These are phyloP conservation scores for Tetrax tetrax DNA, from an alignment of 2,113 vertebrate species.

Conservation along the genomic window DNA sequence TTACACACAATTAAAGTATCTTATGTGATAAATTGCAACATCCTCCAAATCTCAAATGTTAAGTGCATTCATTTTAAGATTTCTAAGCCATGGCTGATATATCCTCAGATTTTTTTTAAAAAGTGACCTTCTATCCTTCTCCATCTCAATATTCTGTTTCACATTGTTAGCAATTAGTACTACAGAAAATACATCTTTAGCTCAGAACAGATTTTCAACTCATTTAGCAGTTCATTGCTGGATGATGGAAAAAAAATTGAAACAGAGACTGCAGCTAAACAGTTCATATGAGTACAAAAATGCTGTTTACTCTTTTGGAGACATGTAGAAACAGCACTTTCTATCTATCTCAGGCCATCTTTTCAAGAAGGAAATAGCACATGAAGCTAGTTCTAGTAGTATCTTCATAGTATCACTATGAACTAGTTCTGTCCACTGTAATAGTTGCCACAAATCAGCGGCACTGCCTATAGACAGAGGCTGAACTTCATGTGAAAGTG, in stretches of 20 bases:
- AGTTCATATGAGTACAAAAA: slow-evolving; percentile 4
- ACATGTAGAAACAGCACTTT: background rate
- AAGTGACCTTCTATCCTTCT: background rate
- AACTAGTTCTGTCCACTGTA: background rate
- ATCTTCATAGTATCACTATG: too few relatives aligned
- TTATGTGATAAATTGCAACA: background rate
- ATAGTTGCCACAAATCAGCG: background rate
- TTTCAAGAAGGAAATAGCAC: background rate
- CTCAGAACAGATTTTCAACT: slow-evolving; percentile 10
- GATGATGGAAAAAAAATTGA: slow-evolving; percentile 7
- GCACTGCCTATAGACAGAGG: too few relatives aligned
- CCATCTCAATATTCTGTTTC: background rate
- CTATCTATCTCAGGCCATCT: background rate
- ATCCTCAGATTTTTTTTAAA: background rate
- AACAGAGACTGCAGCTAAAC: background rate
- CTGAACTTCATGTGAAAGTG: too few relatives aligned
- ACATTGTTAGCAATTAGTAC: background rate
- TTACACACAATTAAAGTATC: background rate
- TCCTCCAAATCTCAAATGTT: background rate
- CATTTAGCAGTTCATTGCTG: slow-evolving; percentile 7
- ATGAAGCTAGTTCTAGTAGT: background rate
- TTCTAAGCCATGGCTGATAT: background rate
- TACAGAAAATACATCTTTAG: background rate
- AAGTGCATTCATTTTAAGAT: background rate
- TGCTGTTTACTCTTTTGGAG: background rate